Conservation (phyloP, 2,113 vertebrate genomes). For the Orycteropus afer region DNA sequence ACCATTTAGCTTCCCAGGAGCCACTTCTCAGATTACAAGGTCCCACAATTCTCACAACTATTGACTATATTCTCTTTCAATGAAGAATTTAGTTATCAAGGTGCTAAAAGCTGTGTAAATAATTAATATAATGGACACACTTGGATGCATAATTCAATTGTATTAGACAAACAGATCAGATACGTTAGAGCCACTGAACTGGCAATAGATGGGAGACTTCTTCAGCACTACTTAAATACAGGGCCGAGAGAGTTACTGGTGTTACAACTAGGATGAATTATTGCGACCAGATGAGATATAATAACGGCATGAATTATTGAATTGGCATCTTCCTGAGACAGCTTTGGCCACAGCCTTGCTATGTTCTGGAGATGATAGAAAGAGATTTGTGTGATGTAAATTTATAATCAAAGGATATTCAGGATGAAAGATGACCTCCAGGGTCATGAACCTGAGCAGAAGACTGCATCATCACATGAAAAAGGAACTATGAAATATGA, state of each 20-base stretch:
- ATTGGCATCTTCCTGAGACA: constrained; percentile 88
- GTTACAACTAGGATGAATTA: constrained; percentile 86
- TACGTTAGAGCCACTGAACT: constrained; percentile 69
- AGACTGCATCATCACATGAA: constrained; percentile 82
- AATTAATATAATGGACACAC: constrained; percentile 65
- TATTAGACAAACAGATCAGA: constrained; percentile 70
- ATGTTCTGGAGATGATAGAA: constrained; percentile 87
- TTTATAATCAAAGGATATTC: constrained; percentile 89
- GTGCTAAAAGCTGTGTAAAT: constrained; percentile 70
- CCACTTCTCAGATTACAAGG: neutral
- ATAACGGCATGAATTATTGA: constrained; percentile 90
- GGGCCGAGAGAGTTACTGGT: constrained; percentile 75
- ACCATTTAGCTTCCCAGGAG: neutral
- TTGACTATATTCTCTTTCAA: constrained; percentile 38
- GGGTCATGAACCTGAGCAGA: constrained; percentile 85
- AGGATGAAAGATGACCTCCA: constrained; percentile 87
- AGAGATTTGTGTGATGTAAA: constrained; percentile 89
- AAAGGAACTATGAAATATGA: constrained; percentile 79
- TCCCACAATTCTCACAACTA: neutral
- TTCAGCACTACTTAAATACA: constrained; percentile 79
- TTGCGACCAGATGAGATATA: constrained; percentile 84
- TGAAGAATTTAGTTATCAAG: constrained; percentile 63
- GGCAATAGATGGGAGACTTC: constrained; percentile 65
- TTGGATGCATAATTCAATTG: constrained; percentile 78
- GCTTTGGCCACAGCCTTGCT: constrained; percentile 88